These are phyloP conservation scores for Xanthorhoe designata DNA, from an alignment of 2,888 invertebrate genomes.

Conservation along the genomic window DNA sequence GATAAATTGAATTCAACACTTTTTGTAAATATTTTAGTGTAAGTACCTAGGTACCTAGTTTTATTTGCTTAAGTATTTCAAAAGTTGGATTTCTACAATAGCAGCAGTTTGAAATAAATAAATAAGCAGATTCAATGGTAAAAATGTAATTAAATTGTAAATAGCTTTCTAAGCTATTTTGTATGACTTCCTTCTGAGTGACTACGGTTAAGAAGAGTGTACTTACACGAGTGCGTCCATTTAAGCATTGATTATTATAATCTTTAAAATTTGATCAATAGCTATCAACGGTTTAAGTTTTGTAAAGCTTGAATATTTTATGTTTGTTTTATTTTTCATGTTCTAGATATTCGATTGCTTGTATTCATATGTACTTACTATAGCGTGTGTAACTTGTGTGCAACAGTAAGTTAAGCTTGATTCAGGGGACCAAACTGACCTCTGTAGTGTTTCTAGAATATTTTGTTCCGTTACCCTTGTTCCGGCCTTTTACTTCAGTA, in stretches of 20 bases:
- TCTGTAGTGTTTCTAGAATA: constrained; percentile 48
- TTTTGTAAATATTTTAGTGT: constrained; percentile 42
- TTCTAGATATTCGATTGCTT: constrained; percentile 48
- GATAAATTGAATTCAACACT: constrained; percentile 9
- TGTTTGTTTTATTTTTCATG: constrained; percentile 51
- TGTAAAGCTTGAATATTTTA: constrained; percentile 54
- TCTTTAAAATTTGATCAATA: constrained; percentile 31
- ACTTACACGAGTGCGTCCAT: constrained; percentile 76
- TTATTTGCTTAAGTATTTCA: constrained; percentile 21
- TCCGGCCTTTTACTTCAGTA: not conserved
- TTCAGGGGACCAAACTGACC: constrained; percentile 59
- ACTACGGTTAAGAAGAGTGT: constrained; percentile 60
- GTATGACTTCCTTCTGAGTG: constrained; percentile 47
- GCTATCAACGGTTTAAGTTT: constrained; percentile 46
- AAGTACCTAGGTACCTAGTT: constrained; percentile 9
- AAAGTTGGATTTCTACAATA: not conserved
- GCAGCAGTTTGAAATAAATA: constrained; percentile 1
- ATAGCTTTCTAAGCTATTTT: constrained; percentile 15
- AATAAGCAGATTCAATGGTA: constrained; percentile 4
- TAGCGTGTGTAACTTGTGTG: constrained; percentile 22
- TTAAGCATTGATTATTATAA: constrained; percentile 41
- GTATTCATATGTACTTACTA: constrained; percentile 28
- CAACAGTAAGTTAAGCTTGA: constrained; percentile 39
- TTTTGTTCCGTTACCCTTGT: not conserved
- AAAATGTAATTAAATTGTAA: not conserved